Percentiles rank a stretch among this genome's conserved stretches.
Evolutionary conservation across 2,888 invertebrate species (phyloP).

Genomic region (Liodrosophila aerea): DNA sequence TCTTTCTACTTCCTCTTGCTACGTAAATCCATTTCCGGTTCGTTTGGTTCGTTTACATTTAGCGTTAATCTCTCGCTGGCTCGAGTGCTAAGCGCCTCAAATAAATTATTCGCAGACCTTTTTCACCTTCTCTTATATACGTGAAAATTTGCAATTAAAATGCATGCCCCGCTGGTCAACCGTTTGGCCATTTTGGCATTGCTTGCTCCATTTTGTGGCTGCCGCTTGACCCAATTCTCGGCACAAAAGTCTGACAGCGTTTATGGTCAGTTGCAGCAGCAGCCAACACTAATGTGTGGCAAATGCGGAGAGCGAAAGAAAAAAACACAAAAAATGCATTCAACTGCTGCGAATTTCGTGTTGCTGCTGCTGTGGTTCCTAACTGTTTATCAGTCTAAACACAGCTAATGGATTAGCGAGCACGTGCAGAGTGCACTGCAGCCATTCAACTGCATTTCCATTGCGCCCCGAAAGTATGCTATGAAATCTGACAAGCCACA

Average conservation of each 20-base stretch:
- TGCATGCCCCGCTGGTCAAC: constrained; percentile 59
- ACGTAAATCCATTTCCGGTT: constrained; percentile 78
- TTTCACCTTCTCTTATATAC: constrained; percentile 3
- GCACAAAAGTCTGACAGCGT: constrained; percentile 53
- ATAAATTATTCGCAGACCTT: constrained; percentile 73
- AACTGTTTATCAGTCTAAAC: constrained; percentile 63
- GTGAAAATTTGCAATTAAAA: constrained; percentile 75
- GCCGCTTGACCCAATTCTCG: constrained; percentile 63
- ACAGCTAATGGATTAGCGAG: constrained; percentile 59
- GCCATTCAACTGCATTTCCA: constrained; percentile 40
- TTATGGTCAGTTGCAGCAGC: constrained; percentile 46
- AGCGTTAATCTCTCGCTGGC: constrained; percentile 64
- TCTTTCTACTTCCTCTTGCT: constrained; percentile 72
- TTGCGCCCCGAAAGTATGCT: constrained; percentile 3
- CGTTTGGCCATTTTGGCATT: constrained; percentile 27
- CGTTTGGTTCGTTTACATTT: constrained; percentile 74
- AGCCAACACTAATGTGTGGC: constrained; percentile 61
- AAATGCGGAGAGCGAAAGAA: constrained; percentile 14
- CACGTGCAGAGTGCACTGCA: constrained; percentile 1
- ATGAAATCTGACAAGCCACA: not conserved
- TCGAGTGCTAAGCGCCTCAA: constrained; percentile 69
- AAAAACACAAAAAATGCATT: constrained; percentile 16
- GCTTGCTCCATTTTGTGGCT: constrained; percentile 52
- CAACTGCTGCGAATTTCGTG: constrained; percentile 44
- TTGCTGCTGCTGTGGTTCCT: constrained; percentile 56